Percentiles rank a stretch among this genome's conserved stretches.
These are phyloP conservation scores for Strix uralensis DNA, from an alignment of 2,113 vertebrate species.

Conservation along the genomic window DNA sequence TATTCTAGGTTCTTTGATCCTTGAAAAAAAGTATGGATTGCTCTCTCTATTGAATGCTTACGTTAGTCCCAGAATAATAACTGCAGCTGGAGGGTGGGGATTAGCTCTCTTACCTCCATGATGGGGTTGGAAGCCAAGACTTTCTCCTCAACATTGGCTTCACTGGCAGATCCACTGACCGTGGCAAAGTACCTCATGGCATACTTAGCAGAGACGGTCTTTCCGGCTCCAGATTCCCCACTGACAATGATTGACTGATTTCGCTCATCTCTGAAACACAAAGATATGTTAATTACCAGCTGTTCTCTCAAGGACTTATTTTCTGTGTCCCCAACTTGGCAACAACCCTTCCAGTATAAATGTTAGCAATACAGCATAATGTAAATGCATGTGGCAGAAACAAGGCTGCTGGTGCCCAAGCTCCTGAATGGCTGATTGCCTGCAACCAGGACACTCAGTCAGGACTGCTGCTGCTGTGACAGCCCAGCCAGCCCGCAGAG, in stretches of 20 bases:
- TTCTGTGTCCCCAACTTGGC: neutral
- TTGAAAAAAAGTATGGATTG: neutral
- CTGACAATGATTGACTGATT: constrained; percentile 99
- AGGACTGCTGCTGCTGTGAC: accelerated
- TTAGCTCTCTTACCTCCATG: constrained; percentile 90
- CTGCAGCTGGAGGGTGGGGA: neutral
- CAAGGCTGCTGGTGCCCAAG: neutral
- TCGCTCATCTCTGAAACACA: constrained; percentile 88
- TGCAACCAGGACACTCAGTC: neutral
- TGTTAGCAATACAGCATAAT: neutral
- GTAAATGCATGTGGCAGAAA: neutral
- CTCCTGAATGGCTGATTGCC: neutral
- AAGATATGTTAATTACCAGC: neutral
- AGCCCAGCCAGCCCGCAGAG: neutral
- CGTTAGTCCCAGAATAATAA: neutral
- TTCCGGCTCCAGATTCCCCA: constrained; percentile 95
- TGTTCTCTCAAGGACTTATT: neutral
- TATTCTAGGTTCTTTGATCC: neutral
- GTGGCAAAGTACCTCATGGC: constrained; percentile 99
- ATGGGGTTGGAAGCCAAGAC: constrained; percentile 99
- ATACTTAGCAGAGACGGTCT: constrained; percentile 97
- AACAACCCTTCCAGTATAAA: neutral
- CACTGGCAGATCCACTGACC: constrained; percentile 92
- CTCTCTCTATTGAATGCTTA: neutral
- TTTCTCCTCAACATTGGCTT: constrained; percentile 95